Evolutionary conservation across 2,113 vertebrate species (phyloP), one percentile per base, ranked within the genome.

Genomic region (Mohoua ochrocephala): DNA sequence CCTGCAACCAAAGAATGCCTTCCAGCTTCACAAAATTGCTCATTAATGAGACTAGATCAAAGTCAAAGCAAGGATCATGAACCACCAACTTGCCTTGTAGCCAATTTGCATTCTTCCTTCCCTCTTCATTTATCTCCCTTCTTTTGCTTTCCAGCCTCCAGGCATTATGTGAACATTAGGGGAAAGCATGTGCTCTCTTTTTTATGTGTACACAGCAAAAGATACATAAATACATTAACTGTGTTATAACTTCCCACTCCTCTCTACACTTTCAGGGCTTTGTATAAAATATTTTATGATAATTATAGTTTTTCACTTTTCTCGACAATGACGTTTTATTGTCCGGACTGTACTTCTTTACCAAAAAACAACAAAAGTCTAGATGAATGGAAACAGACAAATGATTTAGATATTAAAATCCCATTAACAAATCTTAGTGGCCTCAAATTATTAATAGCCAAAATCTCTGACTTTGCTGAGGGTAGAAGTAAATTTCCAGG

Each of bases 11-110:
- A 27, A 86, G 30, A 91, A 84, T 49, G 91, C 65, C 57, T 91
- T 76, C 35, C 45, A 92, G 50, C 77, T 95, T 89, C 7, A 2
- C 42, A 88, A 93, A 96, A 89, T 45, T 83, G 45, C 35, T 96
- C 81, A 67, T 87, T 96, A 93, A 89, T 92, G 50, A 94, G 63
- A 87, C 81, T 76, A 82, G 82, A 96, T 94, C 81, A 96, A 91
- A 95, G 87, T 59, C 75, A 94, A 95, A 93, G 78, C 59, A 87
- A 96, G 77, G 86, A 94, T 91, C 83, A 69, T 84, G 92, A 97
- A 86, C 75, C 14, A 91, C 64, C 33, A 95, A 86, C 71, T 91
- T 94, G 79, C 63, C 79, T 95, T 91, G 68, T 91, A 93, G 86
- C 67, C 85, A 91, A 67, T 89, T 83, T 95, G 45, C 79, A 88